Evolutionary conservation across 2,113 vertebrate genomes (phyloP).

Genomic region (Corythoichthys haematopterus): DNA sequence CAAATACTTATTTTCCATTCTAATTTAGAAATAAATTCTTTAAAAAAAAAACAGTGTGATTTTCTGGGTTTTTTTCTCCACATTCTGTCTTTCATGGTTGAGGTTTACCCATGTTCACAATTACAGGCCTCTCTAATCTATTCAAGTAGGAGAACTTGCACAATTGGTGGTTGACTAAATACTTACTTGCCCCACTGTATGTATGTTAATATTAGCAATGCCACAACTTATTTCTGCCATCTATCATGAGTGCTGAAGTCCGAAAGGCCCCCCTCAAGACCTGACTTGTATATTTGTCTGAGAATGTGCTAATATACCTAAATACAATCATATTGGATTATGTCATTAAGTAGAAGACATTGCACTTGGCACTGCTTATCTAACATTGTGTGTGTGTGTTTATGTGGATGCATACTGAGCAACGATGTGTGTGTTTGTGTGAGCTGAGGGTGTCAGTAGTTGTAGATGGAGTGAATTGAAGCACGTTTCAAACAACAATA

Average conservation of each 20-base stretch:
- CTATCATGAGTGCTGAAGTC: constrained; percentile 37
- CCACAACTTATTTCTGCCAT: constrained; percentile 41
- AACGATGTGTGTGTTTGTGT: constrained; percentile 8
- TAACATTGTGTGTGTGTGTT: constrained; percentile 32
- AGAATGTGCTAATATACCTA: constrained; percentile 58
- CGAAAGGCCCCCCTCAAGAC: constrained; percentile 42
- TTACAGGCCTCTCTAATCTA: too few species aligned
- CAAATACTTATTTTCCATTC: too few species aligned
- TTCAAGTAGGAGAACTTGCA: too few species aligned
- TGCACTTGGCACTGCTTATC: constrained; percentile 56
- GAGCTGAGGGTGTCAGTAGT: constrained; percentile 65
- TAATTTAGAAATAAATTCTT: too few species aligned
- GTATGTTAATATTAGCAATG: constrained; percentile 54
- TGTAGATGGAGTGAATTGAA: constrained; percentile 73
- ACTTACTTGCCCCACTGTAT: too few species aligned
- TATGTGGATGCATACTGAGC: background rate
- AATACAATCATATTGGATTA: constrained; percentile 62
- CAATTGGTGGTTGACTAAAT: too few species aligned
- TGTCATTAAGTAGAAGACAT: constrained; percentile 61
- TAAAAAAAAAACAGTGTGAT: too few species aligned
- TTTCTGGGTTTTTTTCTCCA: too few species aligned
- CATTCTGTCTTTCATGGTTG: too few species aligned
- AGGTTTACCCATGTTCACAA: too few species aligned
- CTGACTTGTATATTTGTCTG: constrained; percentile 18
- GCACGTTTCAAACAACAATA: constrained; percentile 71